Evolutionary conservation across 2,888 invertebrate genomes (phyloP).

Genomic region (Acronicta alni): DNA sequence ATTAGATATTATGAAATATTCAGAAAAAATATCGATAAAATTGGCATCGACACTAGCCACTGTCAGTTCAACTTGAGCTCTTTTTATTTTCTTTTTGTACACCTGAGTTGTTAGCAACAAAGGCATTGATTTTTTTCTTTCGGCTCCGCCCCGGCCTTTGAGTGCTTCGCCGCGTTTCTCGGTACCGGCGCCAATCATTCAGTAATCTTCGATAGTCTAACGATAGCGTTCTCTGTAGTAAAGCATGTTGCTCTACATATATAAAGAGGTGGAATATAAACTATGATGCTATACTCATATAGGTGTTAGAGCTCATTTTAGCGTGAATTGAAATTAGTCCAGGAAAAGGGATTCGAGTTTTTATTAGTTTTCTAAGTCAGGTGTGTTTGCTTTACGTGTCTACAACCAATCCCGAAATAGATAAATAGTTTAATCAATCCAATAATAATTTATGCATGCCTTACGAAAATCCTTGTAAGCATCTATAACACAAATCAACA

Average conservation of each 20-base stretch:
- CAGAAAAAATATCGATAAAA: conserved; percentile 69
- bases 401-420: too few relatives aligned
- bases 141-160: conserved; percentile 80
- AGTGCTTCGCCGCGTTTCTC: conserved; percentile 80
- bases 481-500: too few relatives aligned
- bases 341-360: too few relatives aligned
- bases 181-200: conserved; percentile 79
- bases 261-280: conserved; percentile 35
- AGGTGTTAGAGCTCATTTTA: not conserved
- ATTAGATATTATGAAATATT: conserved; percentile 9
- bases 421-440: too few relatives aligned
- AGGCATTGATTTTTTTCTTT: conserved; percentile 84
- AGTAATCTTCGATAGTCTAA: conserved; percentile 75
- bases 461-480: too few relatives aligned
- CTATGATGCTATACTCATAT: not conserved
- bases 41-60: conserved; percentile 72
- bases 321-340: too few relatives aligned
- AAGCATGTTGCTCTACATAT: conserved; percentile 47
- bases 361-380: too few relatives aligned
- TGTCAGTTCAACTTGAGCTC: conserved; percentile 71
- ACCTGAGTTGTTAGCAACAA: conserved; percentile 88
- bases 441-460: too few relatives aligned
- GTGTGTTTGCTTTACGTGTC: too few relatives aligned
- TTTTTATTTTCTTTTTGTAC: conserved; percentile 83
- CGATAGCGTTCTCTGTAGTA: conserved; percentile 57